phyloP scores from a whole-genome alignment of 2,888 invertebrate genomes.

The Hoplodrina blanda region DNA sequence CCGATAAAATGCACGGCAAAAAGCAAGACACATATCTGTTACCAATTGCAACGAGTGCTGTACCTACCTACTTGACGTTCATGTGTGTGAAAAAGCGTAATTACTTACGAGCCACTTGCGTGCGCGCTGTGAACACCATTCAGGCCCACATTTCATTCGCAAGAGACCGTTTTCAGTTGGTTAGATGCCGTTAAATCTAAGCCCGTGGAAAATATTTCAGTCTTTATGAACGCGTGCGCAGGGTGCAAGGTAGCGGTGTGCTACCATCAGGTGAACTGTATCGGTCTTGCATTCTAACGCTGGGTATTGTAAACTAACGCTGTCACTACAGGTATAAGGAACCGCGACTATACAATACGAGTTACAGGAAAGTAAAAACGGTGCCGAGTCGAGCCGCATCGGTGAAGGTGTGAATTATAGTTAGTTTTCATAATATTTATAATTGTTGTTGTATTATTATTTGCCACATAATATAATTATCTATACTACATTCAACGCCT shows the following conservation, averaged over 20 bases:
- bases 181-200: constrained; percentile 64
- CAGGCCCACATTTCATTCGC: constrained; percentile 82
- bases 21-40: constrained; percentile 86
- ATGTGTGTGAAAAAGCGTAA: constrained; percentile 79
- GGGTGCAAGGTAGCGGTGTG: constrained; percentile 73
- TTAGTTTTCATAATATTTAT: constrained; percentile 18
- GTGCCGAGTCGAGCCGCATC: constrained; percentile 74
- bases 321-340: constrained; percentile 72
- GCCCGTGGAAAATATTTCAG: constrained; percentile 66
- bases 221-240: constrained; percentile 73
- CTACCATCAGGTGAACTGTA: constrained; percentile 64
- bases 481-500: neutral
- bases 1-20: constrained; percentile 90
- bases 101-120: constrained; percentile 79
- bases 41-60: constrained; percentile 75
- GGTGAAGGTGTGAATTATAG: constrained; percentile 53
- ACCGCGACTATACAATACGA: constrained; percentile 71
- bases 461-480: neutral
- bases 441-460: neutral
- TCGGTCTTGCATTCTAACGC: constrained; percentile 63
- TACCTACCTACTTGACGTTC: constrained; percentile 66
- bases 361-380: constrained; percentile 85
- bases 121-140: constrained; percentile 79
- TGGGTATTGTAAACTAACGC: constrained; percentile 67
- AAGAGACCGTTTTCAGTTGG: constrained; percentile 75